Base-by-base conservation (phyloP, 2,888 invertebrate genomes). In the Perizoma affinitatum region DNA sequence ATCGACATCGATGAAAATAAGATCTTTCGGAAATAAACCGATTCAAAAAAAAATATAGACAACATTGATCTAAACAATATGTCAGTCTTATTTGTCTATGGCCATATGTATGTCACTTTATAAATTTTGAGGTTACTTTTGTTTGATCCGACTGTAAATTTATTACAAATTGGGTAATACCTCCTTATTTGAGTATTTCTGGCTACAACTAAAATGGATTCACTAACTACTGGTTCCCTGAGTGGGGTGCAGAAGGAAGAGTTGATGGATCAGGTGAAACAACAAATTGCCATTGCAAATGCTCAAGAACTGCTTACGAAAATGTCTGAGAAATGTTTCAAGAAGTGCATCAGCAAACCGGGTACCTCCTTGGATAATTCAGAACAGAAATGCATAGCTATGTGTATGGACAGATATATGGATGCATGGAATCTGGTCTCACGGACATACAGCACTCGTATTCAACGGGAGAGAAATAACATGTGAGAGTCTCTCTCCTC, bases 331-430 rank as follows among this genome's bases (percentile, higher is more conserved):
- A 98, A 98, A 91, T 99, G 99, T 89, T 99, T 98, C 86, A 97
- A 96, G 85, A 98, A 98, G 82, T 99, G 99, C 87, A 95, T 99
- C 74, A 90, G 90, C 54, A 98, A 97, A 84, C 99, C 99, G 35
- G 98, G 98, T 22, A 95, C 96, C 8, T 95, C 97, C 2, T 84
- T 98, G 70, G 98, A 97, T 83, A 96, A 94, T 80, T 96, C 97
- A 0, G 98, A 98, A 93, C 95, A 98, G 95, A 98, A 98, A 95
- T 99, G 98, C 84, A 94, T 99, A 72, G 97, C 98, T 0, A 98
- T 98, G 97, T 99, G 99, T 85, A 98, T 98, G 98, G 99, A 99
- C 87, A 94, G 99, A 78, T 99, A 97, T 93, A 97, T 98, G 97
- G 99, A 99, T 80, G 95, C 98, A 4, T 98, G 97, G 96, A 97